Percentiles rank a stretch among this genome's conserved stretches.
Conservation (phyloP, 2,797 vertebrate genomes). For the Paramormyrops hopkinsi region DNA sequence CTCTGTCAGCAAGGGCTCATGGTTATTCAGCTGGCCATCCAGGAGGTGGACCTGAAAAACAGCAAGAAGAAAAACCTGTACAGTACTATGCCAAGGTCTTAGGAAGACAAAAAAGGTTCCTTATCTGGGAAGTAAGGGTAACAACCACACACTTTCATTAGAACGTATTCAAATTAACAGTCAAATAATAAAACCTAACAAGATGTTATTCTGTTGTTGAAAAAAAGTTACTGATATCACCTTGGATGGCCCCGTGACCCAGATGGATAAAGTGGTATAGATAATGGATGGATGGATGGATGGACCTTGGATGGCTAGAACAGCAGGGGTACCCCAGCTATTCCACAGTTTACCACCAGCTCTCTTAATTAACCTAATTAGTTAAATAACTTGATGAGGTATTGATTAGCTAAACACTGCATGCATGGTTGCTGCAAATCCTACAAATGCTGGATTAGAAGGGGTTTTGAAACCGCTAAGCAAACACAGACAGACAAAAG, state of each 20-base stretch:
- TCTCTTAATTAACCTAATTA: not conserved
- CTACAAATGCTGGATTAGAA: not conserved
- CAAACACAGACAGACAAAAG: not conserved
- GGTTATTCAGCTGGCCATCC: conserved; percentile 71
- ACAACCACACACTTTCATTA: not conserved
- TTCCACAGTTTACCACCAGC: not conserved
- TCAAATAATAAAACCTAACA: not conserved
- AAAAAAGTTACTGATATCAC: not conserved
- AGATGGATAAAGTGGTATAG: no score
- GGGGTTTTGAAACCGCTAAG: not conserved
- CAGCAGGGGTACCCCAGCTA: not conserved
- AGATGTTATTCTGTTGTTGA: not conserved
- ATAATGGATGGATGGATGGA: not conserved
- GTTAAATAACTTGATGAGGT: not conserved
- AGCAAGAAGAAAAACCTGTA: not conserved
- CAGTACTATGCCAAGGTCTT: not conserved
- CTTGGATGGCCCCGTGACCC: not conserved
- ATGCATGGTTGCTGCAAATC: not conserved
- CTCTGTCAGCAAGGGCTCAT: conserved; percentile 64
- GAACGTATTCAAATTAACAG: not conserved
- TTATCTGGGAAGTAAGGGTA: not conserved
- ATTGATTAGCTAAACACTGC: not conserved
- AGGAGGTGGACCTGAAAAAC: conserved; percentile 56
- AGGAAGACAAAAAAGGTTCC: not conserved
- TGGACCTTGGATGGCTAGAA: not conserved